Evolutionary conservation across 64 coral and sea anemone genomes (phyloP), one percentile per base, ranked within the genome.

Genomic region (Acropora yongei): DNA sequence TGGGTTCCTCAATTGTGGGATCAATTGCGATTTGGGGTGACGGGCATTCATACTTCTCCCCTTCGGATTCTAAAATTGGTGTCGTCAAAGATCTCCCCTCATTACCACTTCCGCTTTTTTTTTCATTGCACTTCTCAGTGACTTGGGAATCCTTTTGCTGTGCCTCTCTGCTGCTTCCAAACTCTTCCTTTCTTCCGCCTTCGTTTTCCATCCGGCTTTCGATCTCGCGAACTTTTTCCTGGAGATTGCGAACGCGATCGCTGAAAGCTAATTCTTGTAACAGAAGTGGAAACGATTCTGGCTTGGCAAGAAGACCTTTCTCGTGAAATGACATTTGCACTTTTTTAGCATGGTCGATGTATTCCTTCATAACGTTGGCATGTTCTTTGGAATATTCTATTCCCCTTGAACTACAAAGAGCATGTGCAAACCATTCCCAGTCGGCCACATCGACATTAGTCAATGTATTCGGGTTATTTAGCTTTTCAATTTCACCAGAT

Each of bases 341-440:
- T 3, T 66, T 58, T 44, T 65, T 83, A 2, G 14, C 13, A 83
- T 18, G 67, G 13, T 41, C 20, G 5, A 84, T 0, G 65, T 19
- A 71, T 67, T 71, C 81, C 3, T 11, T 66, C 1, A 68, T 2
- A 69, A 84, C 12, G 42, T 84, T 57, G 17, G 81, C 81, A 44
- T 84, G 55, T 12, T 84, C 44, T 48, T 18, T 69, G 17, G 61
- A 68, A 20, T 84, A 84, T 49, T 84, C 44, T 10, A 47, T 10
- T 49, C 81, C 81, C 18, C 5, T 84, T 3, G 16, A 63, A 3
- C 1, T 69, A 5, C 61, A 48, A 2, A 84, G 11, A 3, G 0
- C 0, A 8, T 84, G 61, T 6, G 65, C 81, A 18, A 71, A 17
- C 81, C 60, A 84, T 47, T 84, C 81, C 81, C 61, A 69, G n/a